Evolutionary conservation across 2,888 invertebrate genomes (phyloP).

Genomic region (Philaethria dido): DNA sequence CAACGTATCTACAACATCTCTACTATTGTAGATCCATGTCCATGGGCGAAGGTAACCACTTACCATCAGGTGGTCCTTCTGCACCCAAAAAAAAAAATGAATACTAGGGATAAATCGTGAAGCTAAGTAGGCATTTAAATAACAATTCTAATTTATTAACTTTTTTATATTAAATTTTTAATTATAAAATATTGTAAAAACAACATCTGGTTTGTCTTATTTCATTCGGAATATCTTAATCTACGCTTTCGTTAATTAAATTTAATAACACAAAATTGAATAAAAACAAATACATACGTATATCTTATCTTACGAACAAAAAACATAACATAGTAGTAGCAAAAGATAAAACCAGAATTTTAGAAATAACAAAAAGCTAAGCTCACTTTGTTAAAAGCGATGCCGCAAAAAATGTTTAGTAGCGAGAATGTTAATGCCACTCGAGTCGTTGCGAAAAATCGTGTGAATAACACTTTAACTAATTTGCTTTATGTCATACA

Average conservation of each 20-base stretch:
- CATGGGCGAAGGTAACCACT: no score
- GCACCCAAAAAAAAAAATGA: no score
- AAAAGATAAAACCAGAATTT: slow-evolving; percentile 35
- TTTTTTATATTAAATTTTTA: background rate
- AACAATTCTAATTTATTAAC: background rate
- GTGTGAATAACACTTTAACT: slow-evolving; percentile 58
- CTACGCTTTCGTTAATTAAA: background rate
- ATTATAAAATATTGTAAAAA: background rate
- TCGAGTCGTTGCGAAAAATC: slow-evolving; percentile 65
- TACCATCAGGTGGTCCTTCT: no score
- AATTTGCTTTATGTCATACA: slow-evolving; percentile 77
- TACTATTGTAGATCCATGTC: no score
- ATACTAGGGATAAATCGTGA: no score
- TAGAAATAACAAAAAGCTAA: slow-evolving; percentile 39
- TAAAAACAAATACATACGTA: background rate
- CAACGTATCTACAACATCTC: no score
- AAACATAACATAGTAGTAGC: slow-evolving; percentile 8
- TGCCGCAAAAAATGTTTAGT: slow-evolving; percentile 63
- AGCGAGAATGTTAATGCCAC: slow-evolving; percentile 72
- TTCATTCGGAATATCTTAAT: background rate
- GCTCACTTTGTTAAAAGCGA: slow-evolving; percentile 63
- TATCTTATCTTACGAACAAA: slow-evolving; percentile 2
- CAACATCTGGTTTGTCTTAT: background rate
- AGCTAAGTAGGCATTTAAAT: no score
- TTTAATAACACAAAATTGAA: background rate